Conservation (phyloP, 2,113 vertebrate species). For the Dascyllus trimaculatus region DNA sequence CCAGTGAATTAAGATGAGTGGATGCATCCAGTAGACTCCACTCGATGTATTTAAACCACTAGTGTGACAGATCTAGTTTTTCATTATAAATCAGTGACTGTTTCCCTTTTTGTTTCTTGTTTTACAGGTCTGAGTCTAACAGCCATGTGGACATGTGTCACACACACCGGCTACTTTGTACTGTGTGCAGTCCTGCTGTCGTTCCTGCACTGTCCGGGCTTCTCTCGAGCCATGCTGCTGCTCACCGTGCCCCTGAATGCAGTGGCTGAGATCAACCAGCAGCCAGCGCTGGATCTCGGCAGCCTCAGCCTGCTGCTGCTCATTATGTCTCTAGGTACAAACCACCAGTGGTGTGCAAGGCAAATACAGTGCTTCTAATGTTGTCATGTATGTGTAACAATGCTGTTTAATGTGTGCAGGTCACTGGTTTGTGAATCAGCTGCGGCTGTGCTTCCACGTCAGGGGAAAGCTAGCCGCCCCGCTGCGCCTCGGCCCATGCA, state of each 20-base stretch:
- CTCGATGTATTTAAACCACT: too few species aligned
- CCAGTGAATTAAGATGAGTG: too few species aligned
- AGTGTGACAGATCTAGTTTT: too few species aligned
- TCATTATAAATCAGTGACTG: too few species aligned
- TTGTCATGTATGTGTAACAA: background rate
- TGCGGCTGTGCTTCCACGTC: constrained; percentile 45
- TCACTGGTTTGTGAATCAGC: constrained; percentile 72
- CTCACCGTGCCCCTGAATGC: constrained; percentile 81
- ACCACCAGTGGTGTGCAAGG: too few species aligned
- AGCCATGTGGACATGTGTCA: constrained; percentile 81
- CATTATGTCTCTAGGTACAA: constrained; percentile 78
- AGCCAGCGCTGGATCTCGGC: constrained; percentile 80
- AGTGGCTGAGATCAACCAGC: constrained; percentile 82
- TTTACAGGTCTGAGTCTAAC: constrained; percentile 78
- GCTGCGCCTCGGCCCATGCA: background rate
- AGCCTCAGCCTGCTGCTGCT: constrained; percentile 81
- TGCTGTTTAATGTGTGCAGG: constrained; percentile 62
- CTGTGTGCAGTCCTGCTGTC: constrained; percentile 81
- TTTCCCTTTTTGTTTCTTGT: background rate
- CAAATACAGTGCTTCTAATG: background rate
- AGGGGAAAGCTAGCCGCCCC: background rate
- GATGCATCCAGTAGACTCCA: too few species aligned
- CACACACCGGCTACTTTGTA: constrained; percentile 80
- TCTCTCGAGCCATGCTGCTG: constrained; percentile 79
- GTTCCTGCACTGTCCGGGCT: constrained; percentile 80